A percentile compares a stretch with the other conserved stretches of the same genome.
Evolutionary conservation across 2,888 invertebrate genomes (phyloP).

Genomic region (Campoplex capitator): DNA sequence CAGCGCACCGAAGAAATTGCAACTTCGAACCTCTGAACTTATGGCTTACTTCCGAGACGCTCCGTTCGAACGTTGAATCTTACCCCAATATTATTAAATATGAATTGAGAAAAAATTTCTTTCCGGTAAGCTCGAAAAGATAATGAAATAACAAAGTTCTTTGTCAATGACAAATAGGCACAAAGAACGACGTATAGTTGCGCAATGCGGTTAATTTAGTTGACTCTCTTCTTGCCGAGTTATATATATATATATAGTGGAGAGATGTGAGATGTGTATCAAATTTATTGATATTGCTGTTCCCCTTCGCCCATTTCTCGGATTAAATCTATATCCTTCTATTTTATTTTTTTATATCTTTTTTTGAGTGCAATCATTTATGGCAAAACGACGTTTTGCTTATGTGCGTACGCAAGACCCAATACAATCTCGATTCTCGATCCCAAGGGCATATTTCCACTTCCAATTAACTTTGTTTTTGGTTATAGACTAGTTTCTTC

Average conservation of each 20-base stretch:
- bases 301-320: slow-evolving; percentile 30
- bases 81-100: neutral
- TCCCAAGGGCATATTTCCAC: neutral
- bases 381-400: slow-evolving; percentile 9
- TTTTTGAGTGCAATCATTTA: slow-evolving; percentile 7
- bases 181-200: slow-evolving; percentile 20
- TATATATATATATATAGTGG: neutral
- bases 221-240: slow-evolving; percentile 24
- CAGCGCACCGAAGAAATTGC: no score
- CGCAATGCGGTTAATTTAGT: slow-evolving; percentile 54
- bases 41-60: neutral
- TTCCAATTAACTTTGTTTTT: slow-evolving; percentile 24
- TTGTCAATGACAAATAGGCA: slow-evolving; percentile 43
- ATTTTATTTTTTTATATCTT: slow-evolving; percentile 27
- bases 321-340: slow-evolving; percentile 37
- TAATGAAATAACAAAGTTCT: slow-evolving; percentile 18
- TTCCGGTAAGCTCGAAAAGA: slow-evolving; percentile 10
- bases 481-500: neutral
- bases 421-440: slow-evolving; percentile 2
- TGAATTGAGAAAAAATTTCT: neutral
- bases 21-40: no score
- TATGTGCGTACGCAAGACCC: neutral
- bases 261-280: slow-evolving; percentile 48
- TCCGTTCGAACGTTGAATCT: neutral
- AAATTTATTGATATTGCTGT: slow-evolving; percentile 61